Percentiles rank a stretch among this genome's conserved stretches.
Evolutionary conservation across 2,113 vertebrate species (phyloP).

Genomic region (Solea solea): DNA sequence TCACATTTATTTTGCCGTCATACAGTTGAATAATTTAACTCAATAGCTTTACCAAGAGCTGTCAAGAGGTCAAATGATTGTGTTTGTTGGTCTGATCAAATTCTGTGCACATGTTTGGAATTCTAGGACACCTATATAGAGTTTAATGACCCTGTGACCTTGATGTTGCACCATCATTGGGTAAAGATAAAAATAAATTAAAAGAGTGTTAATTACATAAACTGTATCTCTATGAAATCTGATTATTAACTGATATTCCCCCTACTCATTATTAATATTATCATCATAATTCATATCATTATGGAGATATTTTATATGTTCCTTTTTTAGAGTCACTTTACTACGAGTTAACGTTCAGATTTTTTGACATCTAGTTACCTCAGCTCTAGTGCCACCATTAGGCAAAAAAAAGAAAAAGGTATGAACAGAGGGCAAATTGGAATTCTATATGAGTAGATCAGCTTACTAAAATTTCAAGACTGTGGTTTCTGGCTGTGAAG

Average conservation of each 20-base stretch:
- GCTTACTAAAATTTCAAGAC: background rate
- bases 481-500: slow-evolving; percentile 14
- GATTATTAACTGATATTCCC: background rate
- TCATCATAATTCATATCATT: background rate
- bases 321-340: background rate
- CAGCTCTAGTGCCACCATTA: slow-evolving; percentile 27
- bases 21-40: background rate
- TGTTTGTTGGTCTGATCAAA: slow-evolving; percentile 14
- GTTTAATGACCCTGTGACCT: slow-evolving; percentile 7
- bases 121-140: background rate
- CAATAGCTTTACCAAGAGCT: background rate
- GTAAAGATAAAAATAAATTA: background rate
- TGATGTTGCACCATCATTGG: slow-evolving; percentile 16
- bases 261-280: background rate
- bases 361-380: slow-evolving; percentile 10
- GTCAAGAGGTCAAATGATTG: background rate
- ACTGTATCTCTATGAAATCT: background rate
- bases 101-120: background rate
- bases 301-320: background rate
- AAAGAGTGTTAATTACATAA: background rate
- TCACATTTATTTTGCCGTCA: background rate
- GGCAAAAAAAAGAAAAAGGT: background rate
- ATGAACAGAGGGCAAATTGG: background rate
- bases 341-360: background rate
- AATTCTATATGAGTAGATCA: background rate